Conservation (phyloP, 2,888 invertebrate species). For the Steromphala cineraria region DNA sequence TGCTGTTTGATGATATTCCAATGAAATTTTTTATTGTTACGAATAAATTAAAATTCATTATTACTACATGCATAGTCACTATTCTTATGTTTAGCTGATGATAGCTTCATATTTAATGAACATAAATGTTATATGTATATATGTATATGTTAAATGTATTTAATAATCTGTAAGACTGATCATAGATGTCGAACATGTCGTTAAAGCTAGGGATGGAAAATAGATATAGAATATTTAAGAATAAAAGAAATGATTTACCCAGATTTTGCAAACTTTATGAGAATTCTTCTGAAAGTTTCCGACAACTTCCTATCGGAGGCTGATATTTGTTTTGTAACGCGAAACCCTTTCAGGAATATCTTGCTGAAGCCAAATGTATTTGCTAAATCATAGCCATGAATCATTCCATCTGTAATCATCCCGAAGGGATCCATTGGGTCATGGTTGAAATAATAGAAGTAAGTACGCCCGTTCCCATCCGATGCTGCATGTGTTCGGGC, state of each 20-base stretch:
- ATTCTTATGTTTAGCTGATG: no score
- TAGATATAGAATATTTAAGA: no score
- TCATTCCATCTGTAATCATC: background rate
- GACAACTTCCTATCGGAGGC: slow-evolving; percentile 90
- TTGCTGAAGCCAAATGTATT: background rate
- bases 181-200: no score
- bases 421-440: background rate
- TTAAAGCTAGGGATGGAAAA: no score
- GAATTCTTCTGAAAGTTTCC: slow-evolving; percentile 91
- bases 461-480: background rate
- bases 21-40: no score
- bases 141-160: no score
- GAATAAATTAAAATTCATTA: no score
- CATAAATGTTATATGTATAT: no score
- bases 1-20: no score
- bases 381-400: background rate
- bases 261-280: slow-evolving; percentile 95
- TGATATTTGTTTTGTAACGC: slow-evolving; percentile 12
- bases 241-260: slow-evolving; percentile 82
- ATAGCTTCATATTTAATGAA: no score
- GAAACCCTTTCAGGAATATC: background rate
- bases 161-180: no score
- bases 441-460: background rate
- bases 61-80: no score
- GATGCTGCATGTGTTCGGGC: background rate